phyloP scores from a whole-genome alignment of 2,113 vertebrate genomes.

The Gasterosteus aculeatus region DNA sequence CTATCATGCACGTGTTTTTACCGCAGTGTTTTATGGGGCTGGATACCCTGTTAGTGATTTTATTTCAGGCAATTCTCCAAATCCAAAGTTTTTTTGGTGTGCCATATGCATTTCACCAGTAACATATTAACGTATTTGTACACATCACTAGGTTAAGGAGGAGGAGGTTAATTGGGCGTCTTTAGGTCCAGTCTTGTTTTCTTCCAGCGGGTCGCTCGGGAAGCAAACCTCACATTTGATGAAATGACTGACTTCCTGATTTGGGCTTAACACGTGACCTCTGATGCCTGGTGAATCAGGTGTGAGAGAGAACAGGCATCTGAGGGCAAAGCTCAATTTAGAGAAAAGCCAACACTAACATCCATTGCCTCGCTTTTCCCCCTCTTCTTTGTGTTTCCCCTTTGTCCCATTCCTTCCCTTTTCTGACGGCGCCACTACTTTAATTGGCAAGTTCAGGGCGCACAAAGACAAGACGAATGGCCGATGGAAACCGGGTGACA shows the following conservation, averaged over 20 bases:
- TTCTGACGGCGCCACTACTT: constrained; percentile 11
- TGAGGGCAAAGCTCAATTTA: constrained; percentile 9
- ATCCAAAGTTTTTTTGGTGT: no score
- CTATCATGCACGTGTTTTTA: no score
- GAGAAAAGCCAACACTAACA: constrained; percentile 1
- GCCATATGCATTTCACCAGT: no score
- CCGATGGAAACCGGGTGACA: constrained; percentile 38
- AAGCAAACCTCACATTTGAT: constrained; percentile 20
- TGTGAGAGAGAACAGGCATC: constrained; percentile 27
- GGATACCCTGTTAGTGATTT: no score
- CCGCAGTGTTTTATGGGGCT: no score
- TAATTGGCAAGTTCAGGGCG: constrained; percentile 17
- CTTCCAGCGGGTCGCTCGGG: constrained; percentile 24
- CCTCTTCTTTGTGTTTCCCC: constrained; percentile 16
- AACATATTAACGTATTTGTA: no score
- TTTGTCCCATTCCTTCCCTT: constrained; percentile 7
- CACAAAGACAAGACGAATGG: constrained; percentile 40
- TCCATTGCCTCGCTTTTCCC: not conserved
- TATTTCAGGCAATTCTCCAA: no score
- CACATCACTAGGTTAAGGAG: no score
- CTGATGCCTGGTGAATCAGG: constrained; percentile 20
- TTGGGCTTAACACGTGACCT: constrained; percentile 26
- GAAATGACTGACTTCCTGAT: constrained; percentile 25
- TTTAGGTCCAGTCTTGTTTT: constrained; percentile 44
- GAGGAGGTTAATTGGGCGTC: constrained; percentile 47